Evolutionary conservation across 1,140 invertebrate species (phyloP).

Genomic region (Drosophila pallidifrons): DNA sequence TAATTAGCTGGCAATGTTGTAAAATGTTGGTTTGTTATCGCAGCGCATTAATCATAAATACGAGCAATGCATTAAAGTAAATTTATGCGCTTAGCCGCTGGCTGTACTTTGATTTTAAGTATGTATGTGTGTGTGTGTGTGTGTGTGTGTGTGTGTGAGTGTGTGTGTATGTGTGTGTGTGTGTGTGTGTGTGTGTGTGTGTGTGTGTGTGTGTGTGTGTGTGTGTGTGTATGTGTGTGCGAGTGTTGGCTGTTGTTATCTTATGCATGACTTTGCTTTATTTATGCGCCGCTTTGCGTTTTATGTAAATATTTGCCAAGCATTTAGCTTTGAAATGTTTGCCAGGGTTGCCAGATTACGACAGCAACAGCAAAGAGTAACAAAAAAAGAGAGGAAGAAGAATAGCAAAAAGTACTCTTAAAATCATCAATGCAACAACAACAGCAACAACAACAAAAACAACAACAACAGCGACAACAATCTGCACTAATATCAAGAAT

Average conservation of each 20-base stretch:
- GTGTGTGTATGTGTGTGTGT: slow-evolving; percentile 4
- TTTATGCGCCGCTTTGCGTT: slow-evolving; percentile 59
- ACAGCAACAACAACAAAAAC: not conserved
- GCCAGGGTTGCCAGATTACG: slow-evolving; percentile 29
- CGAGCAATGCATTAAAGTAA: not conserved
- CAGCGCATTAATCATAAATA: not conserved
- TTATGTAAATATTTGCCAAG: slow-evolving; percentile 74
- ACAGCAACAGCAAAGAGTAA: not conserved
- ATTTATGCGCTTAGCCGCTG: not conserved
- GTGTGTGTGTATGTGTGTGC: slow-evolving; percentile 6
- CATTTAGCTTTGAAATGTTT: slow-evolving; percentile 57
- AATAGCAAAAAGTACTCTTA: not conserved
- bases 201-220: slow-evolving; percentile 1
- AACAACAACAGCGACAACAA: slow-evolving; percentile 23
- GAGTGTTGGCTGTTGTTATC: slow-evolving; percentile 39
- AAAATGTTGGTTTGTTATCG: not conserved
- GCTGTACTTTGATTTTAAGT: slow-evolving; percentile 1
- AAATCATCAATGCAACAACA: slow-evolving; percentile 37
- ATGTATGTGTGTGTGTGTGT: too few species aligned
- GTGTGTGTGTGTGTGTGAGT: slow-evolving; percentile 4
- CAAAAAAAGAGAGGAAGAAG: not conserved
- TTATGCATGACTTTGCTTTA: slow-evolving; percentile 69
- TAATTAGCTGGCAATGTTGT: not conserved
- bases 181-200: slow-evolving; percentile 6
- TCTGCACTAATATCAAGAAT: slow-evolving; percentile 37